Evolutionary conservation across 2,113 vertebrate species (phyloP).

Genomic region (Heteronetta atricapilla): DNA sequence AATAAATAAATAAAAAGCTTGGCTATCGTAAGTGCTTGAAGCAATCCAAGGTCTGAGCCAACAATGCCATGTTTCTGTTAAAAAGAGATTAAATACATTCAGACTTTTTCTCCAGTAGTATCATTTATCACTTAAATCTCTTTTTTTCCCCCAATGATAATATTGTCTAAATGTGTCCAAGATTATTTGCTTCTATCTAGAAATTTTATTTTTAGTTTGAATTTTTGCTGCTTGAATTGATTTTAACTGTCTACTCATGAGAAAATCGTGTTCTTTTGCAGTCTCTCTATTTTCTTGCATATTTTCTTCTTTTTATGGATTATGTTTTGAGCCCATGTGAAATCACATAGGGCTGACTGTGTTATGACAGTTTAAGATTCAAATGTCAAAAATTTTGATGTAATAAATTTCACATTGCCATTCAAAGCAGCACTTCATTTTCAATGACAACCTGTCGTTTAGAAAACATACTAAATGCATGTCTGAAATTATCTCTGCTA

Average conservation of each 20-base stretch:
- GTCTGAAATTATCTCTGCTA: neutral
- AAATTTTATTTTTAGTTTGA: neutral
- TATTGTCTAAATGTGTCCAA: neutral
- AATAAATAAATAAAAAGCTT: neutral
- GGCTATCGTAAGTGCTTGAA: neutral
- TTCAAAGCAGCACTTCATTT: neutral
- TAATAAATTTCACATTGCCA: neutral
- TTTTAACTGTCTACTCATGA: slow-evolving; percentile 7
- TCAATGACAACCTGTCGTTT: neutral
- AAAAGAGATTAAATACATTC: neutral
- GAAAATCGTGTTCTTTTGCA: neutral
- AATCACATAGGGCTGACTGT: neutral
- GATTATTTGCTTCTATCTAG: neutral
- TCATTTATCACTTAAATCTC: neutral
- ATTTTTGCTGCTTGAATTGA: neutral
- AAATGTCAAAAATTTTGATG: neutral
- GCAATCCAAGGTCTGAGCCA: neutral
- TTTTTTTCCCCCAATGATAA: neutral
- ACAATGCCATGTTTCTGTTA: neutral
- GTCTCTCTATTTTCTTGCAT: neutral
- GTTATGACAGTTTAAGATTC: neutral
- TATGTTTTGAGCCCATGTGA: neutral
- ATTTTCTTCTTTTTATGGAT: neutral
- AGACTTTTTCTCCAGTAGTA: neutral
- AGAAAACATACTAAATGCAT: neutral